Conservation (phyloP, 2,113 vertebrate species). For the Ardeotis arabs region DNA sequence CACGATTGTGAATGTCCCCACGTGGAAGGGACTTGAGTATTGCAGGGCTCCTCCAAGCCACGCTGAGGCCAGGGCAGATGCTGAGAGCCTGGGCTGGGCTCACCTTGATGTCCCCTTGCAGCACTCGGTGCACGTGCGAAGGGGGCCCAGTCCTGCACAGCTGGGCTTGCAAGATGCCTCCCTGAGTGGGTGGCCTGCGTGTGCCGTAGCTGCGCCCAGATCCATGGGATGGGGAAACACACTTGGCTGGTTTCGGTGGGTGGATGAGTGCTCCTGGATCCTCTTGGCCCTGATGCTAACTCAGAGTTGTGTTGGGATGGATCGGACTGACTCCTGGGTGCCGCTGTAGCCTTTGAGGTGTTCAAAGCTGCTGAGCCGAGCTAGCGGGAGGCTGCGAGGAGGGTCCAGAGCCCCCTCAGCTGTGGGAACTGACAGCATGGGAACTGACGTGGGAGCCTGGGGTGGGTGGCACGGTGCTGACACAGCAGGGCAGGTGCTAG, state of each 20-base stretch:
- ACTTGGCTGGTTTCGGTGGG: fast-evolving
- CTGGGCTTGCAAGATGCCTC: not conserved
- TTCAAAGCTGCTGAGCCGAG: not conserved
- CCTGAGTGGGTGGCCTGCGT: fast-evolving
- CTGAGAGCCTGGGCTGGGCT: not conserved
- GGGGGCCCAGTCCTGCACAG: not conserved
- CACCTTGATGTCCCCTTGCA: fast-evolving
- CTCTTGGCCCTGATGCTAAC: not conserved
- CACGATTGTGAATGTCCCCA: not conserved
- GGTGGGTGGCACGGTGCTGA: not conserved
- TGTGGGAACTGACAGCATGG: fast-evolving
- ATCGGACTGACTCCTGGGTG: not conserved
- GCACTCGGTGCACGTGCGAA: fast-evolving
- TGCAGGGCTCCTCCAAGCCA: not conserved
- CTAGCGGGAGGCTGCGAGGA: fast-evolving
- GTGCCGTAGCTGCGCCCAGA: not conserved
- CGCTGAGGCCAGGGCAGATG: not conserved
- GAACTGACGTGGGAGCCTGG: not conserved
- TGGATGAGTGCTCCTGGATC: fast-evolving
- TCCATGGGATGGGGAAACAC: not conserved
- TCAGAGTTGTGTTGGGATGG: not conserved
- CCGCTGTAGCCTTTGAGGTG: not conserved
- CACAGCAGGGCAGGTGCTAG: slow-evolving; percentile 8
- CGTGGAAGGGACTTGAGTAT: not conserved
- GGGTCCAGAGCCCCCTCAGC: not conserved